Evolutionary conservation across 64 coral and sea anemone species (phyloP).

Genomic region (Stylophora pistillata): DNA sequence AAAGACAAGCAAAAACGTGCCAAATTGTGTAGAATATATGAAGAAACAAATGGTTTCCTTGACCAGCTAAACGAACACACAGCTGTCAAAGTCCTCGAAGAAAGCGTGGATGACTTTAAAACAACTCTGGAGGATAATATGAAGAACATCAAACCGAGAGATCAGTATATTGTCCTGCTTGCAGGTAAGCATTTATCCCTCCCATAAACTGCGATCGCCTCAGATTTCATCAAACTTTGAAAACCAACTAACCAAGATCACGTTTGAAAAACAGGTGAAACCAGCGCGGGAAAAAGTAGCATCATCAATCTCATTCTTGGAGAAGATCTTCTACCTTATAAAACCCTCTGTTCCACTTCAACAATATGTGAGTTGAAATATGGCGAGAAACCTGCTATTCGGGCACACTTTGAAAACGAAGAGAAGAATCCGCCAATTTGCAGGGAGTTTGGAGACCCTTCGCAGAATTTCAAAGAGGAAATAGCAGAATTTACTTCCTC

Average conservation of each 20-base stretch:
- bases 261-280: no score
- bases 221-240: neutral
- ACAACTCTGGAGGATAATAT: neutral
- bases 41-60: neutral
- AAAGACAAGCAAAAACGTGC: neutral
- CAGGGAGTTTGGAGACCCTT: neutral
- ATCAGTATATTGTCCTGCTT: neutral
- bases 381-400: neutral
- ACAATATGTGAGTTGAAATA: constrained; percentile 19
- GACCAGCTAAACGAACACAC: neutral
- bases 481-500: neutral
- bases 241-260: no score
- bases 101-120: neutral
- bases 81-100: neutral
- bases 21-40: neutral
- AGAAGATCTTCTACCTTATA: neutral
- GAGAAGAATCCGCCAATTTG: neutral
- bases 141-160: neutral
- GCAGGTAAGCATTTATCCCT: neutral
- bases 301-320: no score
- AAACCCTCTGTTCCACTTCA: neutral
- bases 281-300: no score
- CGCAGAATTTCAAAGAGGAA: neutral
- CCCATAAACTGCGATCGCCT: neutral
- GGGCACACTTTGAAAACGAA: neutral